These are phyloP conservation scores for Troglohyphantes excavatus DNA, from an alignment of 2,888 invertebrate species.

Conservation along the genomic window DNA sequence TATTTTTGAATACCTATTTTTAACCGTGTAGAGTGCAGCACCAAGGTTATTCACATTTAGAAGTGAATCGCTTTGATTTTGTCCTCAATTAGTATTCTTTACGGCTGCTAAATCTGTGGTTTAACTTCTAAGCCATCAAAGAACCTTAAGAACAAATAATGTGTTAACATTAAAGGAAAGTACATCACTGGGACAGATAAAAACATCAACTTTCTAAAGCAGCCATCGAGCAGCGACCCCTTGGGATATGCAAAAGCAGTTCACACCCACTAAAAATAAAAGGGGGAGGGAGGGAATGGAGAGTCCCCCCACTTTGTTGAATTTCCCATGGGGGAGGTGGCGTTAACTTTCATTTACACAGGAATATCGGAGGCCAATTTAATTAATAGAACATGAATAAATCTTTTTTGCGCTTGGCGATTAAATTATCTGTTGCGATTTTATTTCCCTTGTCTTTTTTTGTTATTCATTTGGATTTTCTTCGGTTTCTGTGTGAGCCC, in stretches of 20 bases:
- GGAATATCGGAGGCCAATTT: constrained; percentile 52
- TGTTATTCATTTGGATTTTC: too few relatives aligned
- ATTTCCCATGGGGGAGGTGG: constrained; percentile 50
- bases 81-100: too few relatives aligned
- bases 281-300: background rate
- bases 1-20: too few relatives aligned
- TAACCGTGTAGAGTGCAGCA: too few relatives aligned
- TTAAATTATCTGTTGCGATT: background rate
- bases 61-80: too few relatives aligned
- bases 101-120: too few relatives aligned
- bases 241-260: constrained; percentile 40
- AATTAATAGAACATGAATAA: constrained; percentile 56
- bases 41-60: too few relatives aligned
- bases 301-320: constrained; percentile 32
- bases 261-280: constrained; percentile 13
- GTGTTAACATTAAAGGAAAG: too few relatives aligned
- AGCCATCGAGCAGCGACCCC: background rate
- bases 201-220: background rate
- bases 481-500: too few relatives aligned
- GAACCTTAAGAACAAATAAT: too few relatives aligned
- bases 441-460: background rate
- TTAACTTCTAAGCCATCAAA: too few relatives aligned
- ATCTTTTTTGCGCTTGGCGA: background rate
- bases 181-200: background rate
- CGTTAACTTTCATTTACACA: constrained; percentile 53